Percentiles rank a stretch among this genome's conserved stretches.
These are phyloP conservation scores for Hiodon tergisus DNA, from an alignment of 2,113 vertebrate genomes.

Conservation along the genomic window DNA sequence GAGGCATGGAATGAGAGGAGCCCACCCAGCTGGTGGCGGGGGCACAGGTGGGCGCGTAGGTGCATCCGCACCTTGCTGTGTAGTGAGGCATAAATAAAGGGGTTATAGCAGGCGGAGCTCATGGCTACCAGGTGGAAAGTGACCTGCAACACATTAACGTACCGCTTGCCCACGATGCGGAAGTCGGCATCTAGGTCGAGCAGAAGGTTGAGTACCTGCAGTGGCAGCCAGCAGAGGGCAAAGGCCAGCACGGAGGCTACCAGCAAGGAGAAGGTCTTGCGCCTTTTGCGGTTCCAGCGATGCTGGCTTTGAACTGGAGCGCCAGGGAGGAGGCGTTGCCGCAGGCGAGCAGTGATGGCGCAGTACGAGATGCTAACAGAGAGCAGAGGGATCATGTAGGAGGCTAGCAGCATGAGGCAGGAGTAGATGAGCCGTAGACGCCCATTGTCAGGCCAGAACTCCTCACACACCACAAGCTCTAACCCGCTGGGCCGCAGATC, in stretches of 20 bases:
- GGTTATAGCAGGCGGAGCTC: conserved; percentile 73
- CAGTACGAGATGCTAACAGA: conserved; percentile 69
- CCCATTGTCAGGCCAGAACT: conserved; percentile 61
- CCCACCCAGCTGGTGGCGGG: conserved; percentile 32
- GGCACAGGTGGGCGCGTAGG: conserved; percentile 54
- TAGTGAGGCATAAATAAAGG: conserved; percentile 73
- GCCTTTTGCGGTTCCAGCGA: conserved; percentile 59
- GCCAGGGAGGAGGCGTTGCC: conserved; percentile 54
- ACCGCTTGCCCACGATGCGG: conserved; percentile 60
- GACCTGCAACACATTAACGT: conserved; percentile 65
- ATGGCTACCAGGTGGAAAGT: conserved; percentile 69
- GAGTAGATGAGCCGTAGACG: conserved; percentile 61
- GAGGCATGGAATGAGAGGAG: conserved; percentile 27
- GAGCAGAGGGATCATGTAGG: conserved; percentile 68
- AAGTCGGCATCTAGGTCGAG: conserved; percentile 67
- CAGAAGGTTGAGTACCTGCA: conserved; percentile 68
- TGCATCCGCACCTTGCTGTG: conserved; percentile 67
- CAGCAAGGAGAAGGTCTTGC: conserved; percentile 62
- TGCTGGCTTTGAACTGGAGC: conserved; percentile 51
- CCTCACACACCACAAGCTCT: conserved; percentile 65
- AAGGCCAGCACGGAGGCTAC: conserved; percentile 67
- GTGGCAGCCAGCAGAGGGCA: conserved; percentile 67
- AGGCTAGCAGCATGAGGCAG: conserved; percentile 61
- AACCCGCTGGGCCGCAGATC: conserved; percentile 60
- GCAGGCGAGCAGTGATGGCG: conserved; percentile 61